Evolutionary conservation across 2,888 invertebrate species (phyloP), one percentile per base, ranked within the genome.

Genomic region (Meliscaeva auricollis): DNA sequence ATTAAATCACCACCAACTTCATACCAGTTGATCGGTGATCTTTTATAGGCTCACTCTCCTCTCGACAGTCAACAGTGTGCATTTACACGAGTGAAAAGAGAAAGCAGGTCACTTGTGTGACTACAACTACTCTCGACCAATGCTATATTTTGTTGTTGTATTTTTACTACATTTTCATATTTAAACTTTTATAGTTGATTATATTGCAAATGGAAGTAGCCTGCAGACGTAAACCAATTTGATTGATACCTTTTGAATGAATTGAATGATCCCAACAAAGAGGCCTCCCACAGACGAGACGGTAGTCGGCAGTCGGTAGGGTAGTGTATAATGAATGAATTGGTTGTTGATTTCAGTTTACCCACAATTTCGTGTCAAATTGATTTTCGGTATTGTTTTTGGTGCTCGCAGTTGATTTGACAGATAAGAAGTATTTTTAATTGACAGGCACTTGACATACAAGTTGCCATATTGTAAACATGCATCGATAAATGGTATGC

Each of bases 61-160:
- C 46, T 7, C 8, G 3, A 9, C 35, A 4, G 8, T 13, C 9
- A n/a, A n/a, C n/a, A n/a, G n/a, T 56, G 68, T 60, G 80, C 54
- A 69, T 74, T 60, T 73, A 48, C 72, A 69, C 69, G 54, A 83
- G 83, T 69, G 74, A 83, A 83, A 83, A 77, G 83, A 83, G 83
- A 83, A 83, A 83, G 83, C 83, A 78, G 83, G 83, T 83, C 83
- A 83, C 69, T 83, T 83, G 78, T 83, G 78, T 74, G 83, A 83
- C 83, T 58, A 58, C 38, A 17, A 32, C 32, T 17, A 38, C n/a
- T n/a, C n/a, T n/a, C n/a, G 69, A 50, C 56, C 64, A 56, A 60
- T 52, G 46, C 32, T 3, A 1, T 17, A 20, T 38, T 26, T 15
- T 44, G 30, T 44, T 44, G 62, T 32, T 48, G 66, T 66, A 50